phyloP scores from a whole-genome alignment of 2,113 vertebrate species.

The Cinclus cinclus region DNA sequence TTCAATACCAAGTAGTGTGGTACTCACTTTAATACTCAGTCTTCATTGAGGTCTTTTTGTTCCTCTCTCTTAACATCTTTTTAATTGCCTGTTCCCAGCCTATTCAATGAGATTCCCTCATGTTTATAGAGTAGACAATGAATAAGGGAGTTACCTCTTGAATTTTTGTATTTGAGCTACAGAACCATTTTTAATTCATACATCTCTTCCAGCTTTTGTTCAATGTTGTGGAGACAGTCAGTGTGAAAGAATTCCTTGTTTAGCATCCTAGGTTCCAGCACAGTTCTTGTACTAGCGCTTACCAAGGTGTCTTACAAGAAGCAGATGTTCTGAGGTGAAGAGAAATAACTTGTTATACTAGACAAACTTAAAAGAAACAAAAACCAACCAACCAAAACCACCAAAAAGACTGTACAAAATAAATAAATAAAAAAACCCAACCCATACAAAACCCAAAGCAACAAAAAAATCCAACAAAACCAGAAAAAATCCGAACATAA shows the following conservation, averaged over 20 bases:
- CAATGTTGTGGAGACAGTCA: background rate
- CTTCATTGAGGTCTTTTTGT: background rate
- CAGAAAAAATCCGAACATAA: background rate
- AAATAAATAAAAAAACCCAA: fast-evolving
- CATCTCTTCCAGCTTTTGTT: background rate
- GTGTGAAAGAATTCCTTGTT: background rate
- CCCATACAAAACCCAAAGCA: background rate
- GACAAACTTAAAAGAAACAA: background rate
- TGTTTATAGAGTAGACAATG: background rate
- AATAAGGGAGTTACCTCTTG: background rate
- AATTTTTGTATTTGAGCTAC: background rate
- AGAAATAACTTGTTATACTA: background rate
- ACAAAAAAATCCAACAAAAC: background rate
- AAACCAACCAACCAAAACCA: background rate
- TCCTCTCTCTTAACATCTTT: background rate
- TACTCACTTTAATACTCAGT: background rate
- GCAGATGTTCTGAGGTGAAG: background rate
- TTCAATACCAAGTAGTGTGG: background rate
- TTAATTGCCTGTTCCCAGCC: background rate
- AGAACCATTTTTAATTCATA: background rate
- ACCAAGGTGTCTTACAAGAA: background rate
- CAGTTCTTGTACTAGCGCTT: background rate
- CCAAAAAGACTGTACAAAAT: background rate
- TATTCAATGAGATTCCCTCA: background rate
- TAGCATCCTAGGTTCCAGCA: background rate